Conservation (phyloP, 1,140 invertebrate genomes). For the Drusus annulatus region DNA sequence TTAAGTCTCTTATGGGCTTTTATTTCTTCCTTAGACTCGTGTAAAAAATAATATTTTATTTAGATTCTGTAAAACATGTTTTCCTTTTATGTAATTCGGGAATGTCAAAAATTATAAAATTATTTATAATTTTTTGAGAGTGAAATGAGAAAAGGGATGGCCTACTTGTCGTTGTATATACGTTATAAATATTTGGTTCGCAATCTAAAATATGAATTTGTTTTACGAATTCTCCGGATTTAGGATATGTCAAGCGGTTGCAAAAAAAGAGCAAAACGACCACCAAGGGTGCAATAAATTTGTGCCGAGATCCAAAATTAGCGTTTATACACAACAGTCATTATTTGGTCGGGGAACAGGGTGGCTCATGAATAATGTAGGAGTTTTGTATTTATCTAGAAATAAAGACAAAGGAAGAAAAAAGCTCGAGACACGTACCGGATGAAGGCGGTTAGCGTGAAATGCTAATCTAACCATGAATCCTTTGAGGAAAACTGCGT, state of each 20-base stretch:
- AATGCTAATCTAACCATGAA: conserved; percentile 29
- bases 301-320: conserved; percentile 13
- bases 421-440: conserved; percentile 1
- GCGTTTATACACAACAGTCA: conserved; percentile 34
- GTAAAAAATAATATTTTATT: no score
- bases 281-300: conserved; percentile 16
- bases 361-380: conserved; percentile 38
- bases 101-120: no score
- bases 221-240: background rate
- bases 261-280: conserved; percentile 6
- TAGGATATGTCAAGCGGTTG: background rate
- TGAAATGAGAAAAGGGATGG: no score
- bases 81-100: no score
- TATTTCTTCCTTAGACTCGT: no score
- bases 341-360: conserved; percentile 21
- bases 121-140: no score
- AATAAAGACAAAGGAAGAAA: conserved; percentile 7
- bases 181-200: no score
- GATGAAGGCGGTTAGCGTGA: conserved; percentile 25
- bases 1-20: no score
- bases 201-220: no score
- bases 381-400: conserved; percentile 17
- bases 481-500: conserved; percentile 22
- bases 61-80: no score
- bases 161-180: no score